Percentiles rank a stretch among this genome's conserved stretches.
Conservation (phyloP, 1,140 invertebrate genomes). For the Drosophila ironensis region DNA sequence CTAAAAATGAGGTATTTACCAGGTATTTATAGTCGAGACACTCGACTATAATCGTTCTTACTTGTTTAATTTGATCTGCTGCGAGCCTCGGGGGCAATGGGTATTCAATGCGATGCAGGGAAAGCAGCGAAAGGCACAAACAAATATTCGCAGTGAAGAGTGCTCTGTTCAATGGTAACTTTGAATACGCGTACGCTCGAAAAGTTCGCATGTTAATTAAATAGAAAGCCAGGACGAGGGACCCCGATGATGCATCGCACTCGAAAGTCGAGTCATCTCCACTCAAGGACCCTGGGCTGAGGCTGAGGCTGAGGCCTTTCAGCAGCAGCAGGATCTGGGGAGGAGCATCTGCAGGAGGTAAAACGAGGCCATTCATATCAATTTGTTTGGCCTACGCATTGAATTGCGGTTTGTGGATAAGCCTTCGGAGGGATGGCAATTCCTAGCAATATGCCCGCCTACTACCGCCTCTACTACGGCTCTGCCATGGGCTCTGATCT, state of each 20-base stretch:
- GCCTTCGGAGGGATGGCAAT: constrained; percentile 28
- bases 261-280: constrained; percentile 47
- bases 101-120: too few relatives aligned
- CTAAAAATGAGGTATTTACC: too few relatives aligned
- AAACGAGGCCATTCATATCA: constrained; percentile 60
- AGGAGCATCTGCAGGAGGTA: too few relatives aligned
- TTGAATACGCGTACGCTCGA: constrained; percentile 60
- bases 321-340: too few relatives aligned
- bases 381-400: constrained; percentile 71
- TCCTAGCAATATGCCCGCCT: constrained; percentile 10
- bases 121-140: constrained; percentile 22
- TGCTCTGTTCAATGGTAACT: constrained; percentile 55
- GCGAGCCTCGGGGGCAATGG: too few relatives aligned
- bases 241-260: constrained; percentile 57
- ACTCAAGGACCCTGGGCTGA: constrained; percentile 31
- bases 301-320: constrained; percentile 8
- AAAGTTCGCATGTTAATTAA: constrained; percentile 71
- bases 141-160: constrained; percentile 30
- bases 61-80: too few relatives aligned
- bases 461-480: too few relatives aligned
- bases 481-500: constrained; percentile 18
- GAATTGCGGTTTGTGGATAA: constrained; percentile 73
- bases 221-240: constrained; percentile 53
- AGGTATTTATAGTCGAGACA: too few relatives aligned
- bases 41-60: too few relatives aligned